Percentiles rank a stretch among this genome's conserved stretches.
phyloP scores from a whole-genome alignment of 2,888 invertebrate genomes.

The Idaea dimidiata region DNA sequence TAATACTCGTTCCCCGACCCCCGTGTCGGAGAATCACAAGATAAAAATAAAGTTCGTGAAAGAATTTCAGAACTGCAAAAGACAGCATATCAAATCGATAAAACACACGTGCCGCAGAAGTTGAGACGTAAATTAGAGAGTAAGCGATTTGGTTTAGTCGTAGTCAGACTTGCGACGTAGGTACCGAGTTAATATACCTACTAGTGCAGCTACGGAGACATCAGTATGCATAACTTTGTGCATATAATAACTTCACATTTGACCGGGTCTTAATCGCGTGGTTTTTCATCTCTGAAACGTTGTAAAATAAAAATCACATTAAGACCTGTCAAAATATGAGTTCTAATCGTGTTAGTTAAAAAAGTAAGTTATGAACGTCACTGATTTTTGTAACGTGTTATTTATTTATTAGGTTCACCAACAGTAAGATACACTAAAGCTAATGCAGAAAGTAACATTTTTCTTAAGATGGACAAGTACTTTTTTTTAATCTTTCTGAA shows the following conservation, averaged over 20 bases:
- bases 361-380: constrained; percentile 1
- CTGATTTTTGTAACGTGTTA: neutral
- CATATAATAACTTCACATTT: too few relatives aligned
- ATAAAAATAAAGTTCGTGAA: neutral
- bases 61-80: constrained; percentile 2
- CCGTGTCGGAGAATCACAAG: neutral
- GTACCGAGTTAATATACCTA: constrained; percentile 45
- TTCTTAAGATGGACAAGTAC: too few relatives aligned
- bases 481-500: too few relatives aligned
- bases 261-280: too few relatives aligned
- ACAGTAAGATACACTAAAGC: too few relatives aligned
- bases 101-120: constrained; percentile 52
- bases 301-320: too few relatives aligned
- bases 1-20: neutral
- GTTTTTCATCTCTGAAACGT: too few relatives aligned
- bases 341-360: too few relatives aligned
- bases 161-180: constrained; percentile 32
- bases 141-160: constrained; percentile 38
- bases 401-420: too few relatives aligned
- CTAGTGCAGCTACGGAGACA: constrained; percentile 3
- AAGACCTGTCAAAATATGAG: too few relatives aligned
- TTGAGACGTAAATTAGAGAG: constrained; percentile 48
- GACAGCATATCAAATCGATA: constrained; percentile 48
- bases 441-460: too few relatives aligned
- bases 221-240: neutral